phyloP scores from a whole-genome alignment of 2,113 vertebrate genomes.

The Phrynosoma blainvillii region DNA sequence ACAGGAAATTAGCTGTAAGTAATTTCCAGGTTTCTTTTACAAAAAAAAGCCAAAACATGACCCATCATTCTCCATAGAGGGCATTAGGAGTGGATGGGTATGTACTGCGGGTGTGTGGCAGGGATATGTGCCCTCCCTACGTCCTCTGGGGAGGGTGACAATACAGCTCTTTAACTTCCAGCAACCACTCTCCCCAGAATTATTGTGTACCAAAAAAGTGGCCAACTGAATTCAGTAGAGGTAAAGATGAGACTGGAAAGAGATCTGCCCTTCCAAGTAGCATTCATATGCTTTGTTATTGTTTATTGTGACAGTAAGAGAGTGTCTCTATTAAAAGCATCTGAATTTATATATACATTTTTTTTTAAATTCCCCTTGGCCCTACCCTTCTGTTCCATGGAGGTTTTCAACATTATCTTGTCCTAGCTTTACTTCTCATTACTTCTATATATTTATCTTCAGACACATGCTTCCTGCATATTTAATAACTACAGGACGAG shows the following conservation, averaged over 20 bases:
- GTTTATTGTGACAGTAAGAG: neutral
- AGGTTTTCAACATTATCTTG: constrained; percentile 66
- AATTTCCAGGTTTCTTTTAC: no score
- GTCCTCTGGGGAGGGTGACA: no score
- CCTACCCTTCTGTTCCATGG: constrained; percentile 71
- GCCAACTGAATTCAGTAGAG: neutral
- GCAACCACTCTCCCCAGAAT: neutral
- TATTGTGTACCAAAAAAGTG: neutral
- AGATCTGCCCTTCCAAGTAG: neutral
- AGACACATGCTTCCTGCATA: constrained; percentile 64
- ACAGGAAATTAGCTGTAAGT: no score
- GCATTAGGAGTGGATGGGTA: no score
- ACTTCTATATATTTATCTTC: constrained; percentile 69
- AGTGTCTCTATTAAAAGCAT: constrained; percentile 1
- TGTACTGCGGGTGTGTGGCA: no score
- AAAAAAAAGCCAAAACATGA: no score
- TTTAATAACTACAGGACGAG: constrained; percentile 71
- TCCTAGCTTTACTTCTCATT: constrained; percentile 65
- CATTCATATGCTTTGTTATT: neutral
- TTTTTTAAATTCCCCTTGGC: constrained; percentile 70
- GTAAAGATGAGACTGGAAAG: neutral
- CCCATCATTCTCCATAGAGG: no score
- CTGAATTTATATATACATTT: constrained; percentile 43
- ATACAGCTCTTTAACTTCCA: no score
- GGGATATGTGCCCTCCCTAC: no score